Evolutionary conservation across 2,113 vertebrate genomes (phyloP), one percentile per base, ranked within the genome.

Genomic region (Alligator sinensis): DNA sequence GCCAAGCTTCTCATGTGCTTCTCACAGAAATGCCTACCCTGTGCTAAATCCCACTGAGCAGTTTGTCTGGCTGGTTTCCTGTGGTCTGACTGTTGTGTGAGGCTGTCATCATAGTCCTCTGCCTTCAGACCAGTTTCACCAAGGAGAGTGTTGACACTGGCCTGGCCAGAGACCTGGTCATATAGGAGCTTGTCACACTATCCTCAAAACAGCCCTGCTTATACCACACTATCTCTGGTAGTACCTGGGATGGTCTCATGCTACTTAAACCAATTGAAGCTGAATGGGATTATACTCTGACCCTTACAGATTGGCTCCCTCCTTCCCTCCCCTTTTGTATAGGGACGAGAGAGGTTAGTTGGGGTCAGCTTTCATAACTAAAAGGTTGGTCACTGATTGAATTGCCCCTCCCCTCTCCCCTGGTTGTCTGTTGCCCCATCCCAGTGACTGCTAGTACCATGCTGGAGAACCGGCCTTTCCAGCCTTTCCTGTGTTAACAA

Each of bases 1-100:
- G 75, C 84, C 62, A 74, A 92, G 95, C 90, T 91, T 90, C 94
- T 95, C n/a, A 0, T 92, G 91, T 92, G 91, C 84, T 91, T 77
- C 92, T 86, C 19, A 1, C 96, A 92, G 95, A 96, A 97, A 96
- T 82, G 91, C 91, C 93, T 88, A 88, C 94, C 91, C 93, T 47
- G 61, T 96, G 96, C 95, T 96, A 96, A 95, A 95, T 96, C 89
- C 84, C 82, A 9, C 93, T 84, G 81, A 95, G 92, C 84, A 91
- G 91, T 88, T 88, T 96, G 96, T 95, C 95, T 97, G 93, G 93
- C 93, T 85, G 86, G 88, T 88, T 97, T 97, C 94, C 94, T 97
- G 91, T 77, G 84, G 96, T 93, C 96, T 96, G 95, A 88, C 68
- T 96, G 95, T 21, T 34, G 58, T 59, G 89, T 77, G 1, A n/a